Evolutionary conservation across 2,888 invertebrate genomes (phyloP), one percentile per base, ranked within the genome.

Genomic region (Anorthoa munda): DNA sequence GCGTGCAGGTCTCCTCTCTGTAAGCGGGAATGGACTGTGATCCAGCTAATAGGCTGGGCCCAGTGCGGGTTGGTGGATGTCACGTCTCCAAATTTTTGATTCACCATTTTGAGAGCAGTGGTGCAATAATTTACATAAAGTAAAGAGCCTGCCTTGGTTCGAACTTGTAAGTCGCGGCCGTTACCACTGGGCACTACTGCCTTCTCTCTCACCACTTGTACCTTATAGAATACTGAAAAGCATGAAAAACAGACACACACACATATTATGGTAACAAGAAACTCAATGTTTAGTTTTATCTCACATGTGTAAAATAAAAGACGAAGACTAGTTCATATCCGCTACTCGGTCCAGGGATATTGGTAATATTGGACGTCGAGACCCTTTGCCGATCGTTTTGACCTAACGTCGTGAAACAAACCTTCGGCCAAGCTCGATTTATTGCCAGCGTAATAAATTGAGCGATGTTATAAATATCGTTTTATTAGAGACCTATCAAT

Each of bases 351-450:
- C 58, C 53, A 46, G 31, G 46, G 56, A 64, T 60, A 74, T 79
- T 79, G 59, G 17, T 77, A 61, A 75, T 77, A 77, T 75, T 21
- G 50, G 50, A 59, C 51, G 60, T 53, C 58, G 53, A 71, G 26
- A 46, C 17, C 45, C 26, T 56, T 69, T 61, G 51, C 64, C n/a
- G 66, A 81, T 66, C 58, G 53, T 72, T 69, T 72, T 67, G 81
- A 77, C 77, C 77, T 64, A 77, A 81, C 51, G 59, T 66, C 51
- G 81, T 66, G 77, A 81, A 81, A 67, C 58, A 79, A 78, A 75
- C 75, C 71, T 56, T 81, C 50, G 59, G 21, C 66, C 50, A 66
- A 82, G 71, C 75, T 64, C 48, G 65, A 68, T 81, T 77, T 81
- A 81, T 73, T 74, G 69, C 77, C 48, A 26, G 60, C 18, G 68